Conservation (phyloP, 2,797 vertebrate species). For the Saguinus oedipus region DNA sequence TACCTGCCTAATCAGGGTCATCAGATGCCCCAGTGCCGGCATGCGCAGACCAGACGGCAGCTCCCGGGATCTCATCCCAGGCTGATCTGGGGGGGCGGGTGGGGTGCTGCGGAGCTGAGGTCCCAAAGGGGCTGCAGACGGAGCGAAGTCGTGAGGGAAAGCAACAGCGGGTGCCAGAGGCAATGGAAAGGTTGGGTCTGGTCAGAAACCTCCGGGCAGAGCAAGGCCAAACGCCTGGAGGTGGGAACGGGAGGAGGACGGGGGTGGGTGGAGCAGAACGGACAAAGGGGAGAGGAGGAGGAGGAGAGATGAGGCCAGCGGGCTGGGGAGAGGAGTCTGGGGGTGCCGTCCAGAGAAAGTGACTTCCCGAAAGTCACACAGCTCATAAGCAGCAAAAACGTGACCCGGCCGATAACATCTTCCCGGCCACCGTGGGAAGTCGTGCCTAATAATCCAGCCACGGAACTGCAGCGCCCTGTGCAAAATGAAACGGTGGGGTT, state of each 20-base stretch:
- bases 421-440: neutral
- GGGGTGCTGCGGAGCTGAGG: neutral
- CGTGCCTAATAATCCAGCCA: neutral
- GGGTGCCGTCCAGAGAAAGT: rapidly evolving
- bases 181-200: no score
- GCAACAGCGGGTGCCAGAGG: no score
- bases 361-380: neutral
- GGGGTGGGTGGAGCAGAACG: no score
- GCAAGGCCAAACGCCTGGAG: no score
- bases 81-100: no score
- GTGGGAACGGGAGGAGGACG: no score
- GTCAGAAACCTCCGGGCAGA: no score
- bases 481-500: neutral
- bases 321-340: neutral
- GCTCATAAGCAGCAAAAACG: rapidly evolving
- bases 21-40: rapidly evolving
- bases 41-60: rapidly evolving
- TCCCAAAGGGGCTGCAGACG: neutral
- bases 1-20: neutral
- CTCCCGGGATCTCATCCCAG: neutral
- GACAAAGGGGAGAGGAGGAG: no score
- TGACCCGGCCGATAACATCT: neutral
- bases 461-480: rapidly evolving
- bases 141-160: no score
- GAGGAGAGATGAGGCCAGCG: neutral